A percentile compares a stretch with the other conserved stretches of the same genome.
phyloP scores from a whole-genome alignment of 2,797 vertebrate genomes.

The Propithecus perrieri region DNA sequence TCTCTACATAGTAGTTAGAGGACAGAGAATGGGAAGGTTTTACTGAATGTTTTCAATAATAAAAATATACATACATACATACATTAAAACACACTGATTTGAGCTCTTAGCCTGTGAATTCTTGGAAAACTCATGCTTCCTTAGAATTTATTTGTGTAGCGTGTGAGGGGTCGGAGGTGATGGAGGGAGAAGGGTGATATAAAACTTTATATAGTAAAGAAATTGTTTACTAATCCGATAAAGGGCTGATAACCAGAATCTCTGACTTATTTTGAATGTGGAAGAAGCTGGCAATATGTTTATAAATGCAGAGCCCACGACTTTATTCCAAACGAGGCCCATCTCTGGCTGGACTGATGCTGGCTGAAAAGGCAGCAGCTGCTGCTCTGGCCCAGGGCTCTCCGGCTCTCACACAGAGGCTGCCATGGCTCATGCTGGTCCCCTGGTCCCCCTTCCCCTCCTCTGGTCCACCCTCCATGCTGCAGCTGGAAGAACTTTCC shows the following conservation, averaged over 20 bases:
- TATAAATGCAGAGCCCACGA: background rate
- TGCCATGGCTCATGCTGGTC: too few relatives aligned
- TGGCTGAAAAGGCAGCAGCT: background rate
- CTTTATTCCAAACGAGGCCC: background rate
- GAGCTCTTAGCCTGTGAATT: background rate
- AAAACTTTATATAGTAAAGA: background rate
- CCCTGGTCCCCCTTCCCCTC: too few relatives aligned
- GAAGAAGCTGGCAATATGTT: background rate
- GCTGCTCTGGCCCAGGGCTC: background rate
- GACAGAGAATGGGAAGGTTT: background rate
- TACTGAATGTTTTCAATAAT: background rate
- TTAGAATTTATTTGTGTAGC: background rate
- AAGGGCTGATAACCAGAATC: background rate
- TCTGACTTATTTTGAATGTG: background rate
- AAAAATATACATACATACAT: background rate
- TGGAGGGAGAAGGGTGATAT: background rate
- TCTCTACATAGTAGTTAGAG: background rate
- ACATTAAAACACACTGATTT: background rate
- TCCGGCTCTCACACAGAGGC: background rate
- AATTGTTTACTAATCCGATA: background rate
- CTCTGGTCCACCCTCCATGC: background rate
- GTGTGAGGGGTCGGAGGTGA: background rate
- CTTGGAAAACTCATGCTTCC: background rate
- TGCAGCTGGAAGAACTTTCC: background rate
- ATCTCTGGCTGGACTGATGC: background rate